Evolutionary conservation across 30 jellyfish, hydroid and myxozoan species (phyloP), one percentile per base, ranked within the genome.

Genomic region (Aurelia sp.): DNA sequence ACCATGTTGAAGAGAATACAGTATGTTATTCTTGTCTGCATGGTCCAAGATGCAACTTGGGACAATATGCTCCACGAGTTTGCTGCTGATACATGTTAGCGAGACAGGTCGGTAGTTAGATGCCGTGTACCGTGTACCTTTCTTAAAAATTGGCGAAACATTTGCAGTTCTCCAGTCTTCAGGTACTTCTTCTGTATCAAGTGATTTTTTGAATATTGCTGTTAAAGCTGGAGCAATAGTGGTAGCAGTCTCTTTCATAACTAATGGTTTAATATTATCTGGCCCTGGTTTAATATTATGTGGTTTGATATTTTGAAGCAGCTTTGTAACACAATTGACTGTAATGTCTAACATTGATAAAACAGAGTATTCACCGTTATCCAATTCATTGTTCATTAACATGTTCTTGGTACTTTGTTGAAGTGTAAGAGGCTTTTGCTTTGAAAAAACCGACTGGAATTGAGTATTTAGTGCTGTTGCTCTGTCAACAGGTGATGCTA

Each of bases 381-480:
- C 67, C 67, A 57, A 19, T 4, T 19, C 67, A 57, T 57, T 57
- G 67, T 19, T 7, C 67, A 7, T 57, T 57, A 57, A 3, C 8
- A 3, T 57, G 67, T 9, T 57, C 67, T 57, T 9, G 67, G 67
- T 57, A 57, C 67, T 57, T 57, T 19, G 67, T 57, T 57, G 67
- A 57, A 57, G 67, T 57, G 67, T 57, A 57, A 57, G 67, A 57
- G 67, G 67, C 67, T 57, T 57, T 57, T 57, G 67, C 67, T 57
- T 57, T 57, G 67, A 57, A 57, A 57, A 57, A 7, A 57, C 67
- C 8, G 67, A 57, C 67, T 57, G 67, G 67, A 57, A 57, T 57
- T 57, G 67, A 57, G 67, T 57, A 57, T 57, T 57, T 57, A 57
- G 8, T 57, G 67, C 67, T 57, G 67, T 57, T 57, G 67, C 67